Conservation (phyloP, 2,113 vertebrate species). For the Antechinus stuartii region DNA sequence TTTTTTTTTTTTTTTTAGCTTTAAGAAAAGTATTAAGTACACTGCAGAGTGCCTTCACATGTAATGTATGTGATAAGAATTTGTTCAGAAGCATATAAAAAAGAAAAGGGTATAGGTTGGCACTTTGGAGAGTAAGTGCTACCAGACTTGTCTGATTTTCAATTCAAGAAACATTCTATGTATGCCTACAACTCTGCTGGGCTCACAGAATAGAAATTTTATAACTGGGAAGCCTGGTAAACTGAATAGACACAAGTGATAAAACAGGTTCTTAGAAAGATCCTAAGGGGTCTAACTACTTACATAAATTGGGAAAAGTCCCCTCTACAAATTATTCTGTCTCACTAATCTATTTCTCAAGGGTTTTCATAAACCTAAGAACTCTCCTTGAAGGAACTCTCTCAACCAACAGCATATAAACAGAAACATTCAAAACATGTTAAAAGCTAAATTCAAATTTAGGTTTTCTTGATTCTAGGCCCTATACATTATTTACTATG, state of each 20-base stretch:
- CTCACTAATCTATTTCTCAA: background rate
- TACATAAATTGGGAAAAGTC: background rate
- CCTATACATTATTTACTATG: background rate
- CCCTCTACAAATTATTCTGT: background rate
- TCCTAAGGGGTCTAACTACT: background rate
- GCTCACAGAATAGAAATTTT: background rate
- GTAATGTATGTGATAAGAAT: background rate
- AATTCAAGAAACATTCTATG: background rate
- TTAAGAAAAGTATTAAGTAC: background rate
- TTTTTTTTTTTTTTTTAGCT: background rate
- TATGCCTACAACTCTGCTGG: background rate
- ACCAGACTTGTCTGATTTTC: background rate
- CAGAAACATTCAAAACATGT: background rate
- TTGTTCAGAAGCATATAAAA: background rate
- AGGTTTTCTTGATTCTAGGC: background rate
- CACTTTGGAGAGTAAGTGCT: background rate
- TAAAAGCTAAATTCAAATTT: background rate
- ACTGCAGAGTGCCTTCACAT: background rate
- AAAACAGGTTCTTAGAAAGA: background rate
- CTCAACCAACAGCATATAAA: background rate
- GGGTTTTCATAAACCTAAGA: background rate
- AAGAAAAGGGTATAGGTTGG: background rate
- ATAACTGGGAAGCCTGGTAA: background rate
- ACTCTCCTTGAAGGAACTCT: background rate
- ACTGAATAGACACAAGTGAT: background rate